Base-by-base conservation (phyloP, 2,888 invertebrate genomes). In the Limnephilus auricula region DNA sequence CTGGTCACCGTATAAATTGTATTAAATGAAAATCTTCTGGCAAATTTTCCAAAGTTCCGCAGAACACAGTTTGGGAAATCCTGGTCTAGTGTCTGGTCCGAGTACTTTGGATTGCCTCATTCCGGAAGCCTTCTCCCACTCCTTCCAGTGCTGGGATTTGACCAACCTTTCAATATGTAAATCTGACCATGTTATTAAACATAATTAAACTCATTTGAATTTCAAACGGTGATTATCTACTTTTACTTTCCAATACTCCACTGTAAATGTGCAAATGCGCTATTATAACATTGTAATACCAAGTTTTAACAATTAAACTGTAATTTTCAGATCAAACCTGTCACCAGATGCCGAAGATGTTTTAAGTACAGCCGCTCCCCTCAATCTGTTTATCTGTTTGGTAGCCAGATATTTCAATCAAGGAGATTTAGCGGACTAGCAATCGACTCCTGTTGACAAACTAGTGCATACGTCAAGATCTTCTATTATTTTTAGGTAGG, bases 341-440 rank as follows among this genome's bases (percentile, higher is more conserved):
- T 94, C 95, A 92, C 94, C 94, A 78, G 94, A 95, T n/a, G 94
- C 94, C 40, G 95, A 95, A 93, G 94, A 95, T 91, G 94, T 95
- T 65, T 94, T 93, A 93, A 93, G 94, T 90, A 94, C 95, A 82
- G 96, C 96, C 85, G 94, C 95, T 87, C 96, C 97, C 13, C 94
- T 97, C 80, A 98, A 98, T 95, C 95, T 98, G 89, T 96, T 97
- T 93, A 97, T 98, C 94, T 98, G 98, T 94, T 95, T 98, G 93
- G 97, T 98, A 85, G 96, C 97, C 80, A 96, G 96, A 94, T 98
- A 97, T 95, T 98, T 97, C 95, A 96, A 97, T 93, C 98, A 98
- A 94, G 95, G 96, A 93, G 98, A 98, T 95, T 95, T 98, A 94
- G 97, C 97, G 40, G 98, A 98, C 92, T 85, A 92, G 93, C 87